Conservation (phyloP, 2,888 invertebrate species). For the Stratiomys singularior region DNA sequence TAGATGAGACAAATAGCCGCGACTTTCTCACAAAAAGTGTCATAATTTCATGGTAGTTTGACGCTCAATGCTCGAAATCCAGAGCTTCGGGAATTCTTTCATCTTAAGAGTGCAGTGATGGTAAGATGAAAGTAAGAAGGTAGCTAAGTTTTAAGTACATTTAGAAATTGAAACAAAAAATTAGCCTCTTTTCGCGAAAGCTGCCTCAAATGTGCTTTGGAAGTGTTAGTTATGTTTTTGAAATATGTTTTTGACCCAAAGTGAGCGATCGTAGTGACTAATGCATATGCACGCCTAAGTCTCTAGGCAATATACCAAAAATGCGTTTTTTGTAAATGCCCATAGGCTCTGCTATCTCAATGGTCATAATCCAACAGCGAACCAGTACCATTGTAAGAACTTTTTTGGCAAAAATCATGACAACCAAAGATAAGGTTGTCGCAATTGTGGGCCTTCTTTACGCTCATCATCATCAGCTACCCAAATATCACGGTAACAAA, state of each 20-base stretch:
- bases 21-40: neutral
- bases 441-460: slow-evolving; percentile 36
- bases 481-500: slow-evolving; percentile 24
- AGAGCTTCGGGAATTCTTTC: neutral
- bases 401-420: neutral
- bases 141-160: neutral
- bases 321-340: too few relatives aligned
- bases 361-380: slow-evolving; percentile 56
- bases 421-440: too few relatives aligned
- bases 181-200: neutral
- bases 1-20: neutral
- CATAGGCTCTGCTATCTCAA: too few relatives aligned
- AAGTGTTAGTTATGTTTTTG: too few relatives aligned
- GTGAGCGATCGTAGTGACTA: too few relatives aligned
- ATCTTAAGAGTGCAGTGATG: neutral
- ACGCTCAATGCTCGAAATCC: neutral
- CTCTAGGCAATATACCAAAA: too few relatives aligned
- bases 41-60: neutral
- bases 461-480: slow-evolving; percentile 39
- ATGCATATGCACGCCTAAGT: too few relatives aligned
- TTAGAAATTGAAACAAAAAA: neutral
- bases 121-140: too few relatives aligned
- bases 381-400: neutral
- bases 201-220: slow-evolving; percentile 50
- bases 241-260: too few relatives aligned